Evolutionary conservation across 2,113 vertebrate species (phyloP).

Genomic region (Poeciliopsis occidentalis): DNA sequence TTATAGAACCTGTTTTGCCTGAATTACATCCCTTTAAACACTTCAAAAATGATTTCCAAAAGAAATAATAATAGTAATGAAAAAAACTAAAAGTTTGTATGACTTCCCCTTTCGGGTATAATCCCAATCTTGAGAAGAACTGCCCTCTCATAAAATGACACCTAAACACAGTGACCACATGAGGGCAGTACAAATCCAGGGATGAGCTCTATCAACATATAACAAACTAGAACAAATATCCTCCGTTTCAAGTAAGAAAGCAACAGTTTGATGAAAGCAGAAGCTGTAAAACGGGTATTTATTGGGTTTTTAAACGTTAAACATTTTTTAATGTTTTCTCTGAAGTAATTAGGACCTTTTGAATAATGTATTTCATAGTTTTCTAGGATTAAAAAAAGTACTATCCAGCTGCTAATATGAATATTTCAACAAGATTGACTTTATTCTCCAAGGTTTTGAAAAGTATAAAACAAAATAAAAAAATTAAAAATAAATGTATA

Average conservation of each 20-base stretch:
- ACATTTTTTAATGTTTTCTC: constrained; percentile 14
- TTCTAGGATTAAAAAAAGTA: background rate
- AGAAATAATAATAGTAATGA: background rate
- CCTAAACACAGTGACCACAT: constrained; percentile 45
- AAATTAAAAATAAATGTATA: background rate
- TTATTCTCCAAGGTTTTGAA: background rate
- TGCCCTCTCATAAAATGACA: background rate
- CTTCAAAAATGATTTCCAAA: background rate
- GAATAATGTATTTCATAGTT: background rate
- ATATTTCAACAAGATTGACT: background rate
- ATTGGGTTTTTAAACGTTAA: constrained; percentile 36
- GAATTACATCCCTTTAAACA: background rate
- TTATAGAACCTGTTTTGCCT: background rate
- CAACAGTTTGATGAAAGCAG: constrained; percentile 19
- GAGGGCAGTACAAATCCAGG: constrained; percentile 67
- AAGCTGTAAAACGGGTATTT: constrained; percentile 26
- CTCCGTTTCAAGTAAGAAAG: constrained; percentile 17
- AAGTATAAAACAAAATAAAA: background rate
- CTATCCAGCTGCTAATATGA: background rate
- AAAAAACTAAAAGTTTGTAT: background rate
- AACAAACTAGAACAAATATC: constrained; percentile 19
- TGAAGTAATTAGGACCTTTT: constrained; percentile 40
- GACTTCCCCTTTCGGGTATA: background rate
- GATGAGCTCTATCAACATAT: constrained; percentile 14
- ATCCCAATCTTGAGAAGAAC: background rate